A percentile compares a stretch with the other conserved stretches of the same genome.
Evolutionary conservation across 2,888 invertebrate genomes (phyloP).

Genomic region (Platypus cylindrus): DNA sequence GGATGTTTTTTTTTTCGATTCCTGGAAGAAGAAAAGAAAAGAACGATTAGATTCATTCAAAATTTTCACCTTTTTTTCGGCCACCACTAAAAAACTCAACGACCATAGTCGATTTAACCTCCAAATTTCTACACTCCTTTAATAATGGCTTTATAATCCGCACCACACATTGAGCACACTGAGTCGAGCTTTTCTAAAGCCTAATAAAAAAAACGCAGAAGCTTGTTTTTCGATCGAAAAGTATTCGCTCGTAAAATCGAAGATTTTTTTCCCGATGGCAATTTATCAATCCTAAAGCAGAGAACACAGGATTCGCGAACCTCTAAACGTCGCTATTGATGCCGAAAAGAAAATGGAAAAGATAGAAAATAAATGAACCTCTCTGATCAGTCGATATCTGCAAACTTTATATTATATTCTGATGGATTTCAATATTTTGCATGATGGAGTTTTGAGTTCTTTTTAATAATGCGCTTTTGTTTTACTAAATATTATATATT

Average conservation of each 20-base stretch:
- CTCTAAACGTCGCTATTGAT: slow-evolving; percentile 6
- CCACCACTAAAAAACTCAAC: too few relatives aligned
- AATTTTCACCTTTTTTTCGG: too few relatives aligned
- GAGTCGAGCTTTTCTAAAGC: too few relatives aligned
- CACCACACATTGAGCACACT: too few relatives aligned
- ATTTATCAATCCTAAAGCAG: slow-evolving; percentile 11
- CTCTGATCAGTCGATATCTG: slow-evolving; percentile 8
- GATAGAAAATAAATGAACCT: slow-evolving; percentile 9
- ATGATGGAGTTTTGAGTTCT: slow-evolving; percentile 4
- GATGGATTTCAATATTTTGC: slow-evolving; percentile 7
- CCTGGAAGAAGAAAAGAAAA: too few relatives aligned
- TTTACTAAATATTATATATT: too few relatives aligned
- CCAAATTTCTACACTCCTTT: too few relatives aligned
- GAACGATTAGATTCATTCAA: too few relatives aligned
- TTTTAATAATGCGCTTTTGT: too few relatives aligned
- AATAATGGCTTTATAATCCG: too few relatives aligned
- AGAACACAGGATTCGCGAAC: slow-evolving; percentile 9
- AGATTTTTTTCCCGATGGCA: slow-evolving; percentile 10
- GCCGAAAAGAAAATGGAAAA: slow-evolving; percentile 9
- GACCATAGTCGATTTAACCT: too few relatives aligned
- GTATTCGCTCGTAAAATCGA: slow-evolving; percentile 11
- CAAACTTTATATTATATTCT: slow-evolving; percentile 5
- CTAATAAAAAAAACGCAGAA: not conserved
- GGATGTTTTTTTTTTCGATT: too few relatives aligned
- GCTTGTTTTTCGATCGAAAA: slow-evolving; percentile 7